Conservation (phyloP, 2,888 invertebrate species). For the Drosophila glabriapex region DNA sequence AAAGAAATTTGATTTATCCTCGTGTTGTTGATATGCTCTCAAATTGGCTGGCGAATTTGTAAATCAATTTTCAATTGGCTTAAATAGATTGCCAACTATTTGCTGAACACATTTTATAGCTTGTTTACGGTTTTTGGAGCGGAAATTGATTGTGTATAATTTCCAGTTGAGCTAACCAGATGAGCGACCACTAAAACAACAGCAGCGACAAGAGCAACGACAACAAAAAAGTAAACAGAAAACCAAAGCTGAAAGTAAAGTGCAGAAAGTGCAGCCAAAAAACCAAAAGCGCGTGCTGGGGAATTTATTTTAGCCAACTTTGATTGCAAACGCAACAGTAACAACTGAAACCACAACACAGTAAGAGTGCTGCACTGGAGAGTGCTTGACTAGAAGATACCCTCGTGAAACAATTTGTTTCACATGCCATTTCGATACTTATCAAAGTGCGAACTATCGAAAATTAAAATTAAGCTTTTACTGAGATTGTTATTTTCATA, state of each 20-base stretch:
- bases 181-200: slow-evolving; percentile 52
- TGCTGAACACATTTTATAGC: slow-evolving; percentile 49
- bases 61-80: slow-evolving; percentile 53
- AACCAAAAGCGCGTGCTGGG: slow-evolving; percentile 60
- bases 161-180: slow-evolving; percentile 67
- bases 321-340: slow-evolving; percentile 26
- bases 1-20: slow-evolving; percentile 10
- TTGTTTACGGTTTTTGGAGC: slow-evolving; percentile 71
- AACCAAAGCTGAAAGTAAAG: slow-evolving; percentile 49
- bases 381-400: background rate
- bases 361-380: too few species aligned
- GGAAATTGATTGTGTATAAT: slow-evolving; percentile 83
- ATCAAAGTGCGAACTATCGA: background rate
- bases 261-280: slow-evolving; percentile 52
- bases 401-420: background rate
- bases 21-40: slow-evolving; percentile 14
- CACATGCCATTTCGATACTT: background rate
- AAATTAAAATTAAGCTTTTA: background rate
- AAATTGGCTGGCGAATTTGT: slow-evolving; percentile 22
- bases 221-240: slow-evolving; percentile 33
- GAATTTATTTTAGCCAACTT: slow-evolving; percentile 59
- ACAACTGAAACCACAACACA: slow-evolving; percentile 5
- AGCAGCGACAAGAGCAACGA: slow-evolving; percentile 19
- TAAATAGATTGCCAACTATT: slow-evolving; percentile 39
- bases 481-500: background rate